Evolutionary conservation across 2,888 invertebrate genomes (phyloP).

Genomic region (Cepaea hortensis): DNA sequence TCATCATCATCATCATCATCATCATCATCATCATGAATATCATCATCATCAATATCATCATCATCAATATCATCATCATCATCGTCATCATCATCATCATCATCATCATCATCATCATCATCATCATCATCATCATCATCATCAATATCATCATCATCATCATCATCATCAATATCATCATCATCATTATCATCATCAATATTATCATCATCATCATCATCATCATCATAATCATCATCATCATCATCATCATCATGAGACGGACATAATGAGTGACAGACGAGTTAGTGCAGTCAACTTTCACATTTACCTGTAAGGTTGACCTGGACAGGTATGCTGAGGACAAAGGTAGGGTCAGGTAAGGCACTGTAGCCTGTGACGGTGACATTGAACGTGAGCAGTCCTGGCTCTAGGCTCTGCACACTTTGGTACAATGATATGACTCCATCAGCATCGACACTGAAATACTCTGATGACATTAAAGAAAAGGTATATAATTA

Average conservation of each 20-base stretch:
- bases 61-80: neutral
- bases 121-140: neutral
- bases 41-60: conserved; percentile 1
- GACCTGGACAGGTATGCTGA: neutral
- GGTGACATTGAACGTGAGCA: conserved; percentile 2
- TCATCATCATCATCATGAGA: neutral
- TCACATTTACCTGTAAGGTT: conserved; percentile 11
- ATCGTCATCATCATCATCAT: neutral
- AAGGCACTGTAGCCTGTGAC: conserved; percentile 11
- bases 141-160: neutral
- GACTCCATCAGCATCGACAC: neutral
- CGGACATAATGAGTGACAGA: no score
- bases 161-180: neutral
- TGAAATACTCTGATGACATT: neutral
- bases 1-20: neutral
- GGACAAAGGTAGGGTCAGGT: conserved; percentile 11
- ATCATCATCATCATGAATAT: no score
- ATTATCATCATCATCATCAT: neutral
- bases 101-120: neutral
- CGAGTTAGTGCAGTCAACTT: no score
- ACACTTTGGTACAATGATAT: neutral
- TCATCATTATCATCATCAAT: neutral
- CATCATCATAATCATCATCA: neutral
- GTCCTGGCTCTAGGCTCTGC: neutral
- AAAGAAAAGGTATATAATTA: no score